Evolutionary conservation across 1,140 invertebrate genomes (phyloP), one percentile per base, ranked within the genome.

Genomic region (Cecropterus lyciades): DNA sequence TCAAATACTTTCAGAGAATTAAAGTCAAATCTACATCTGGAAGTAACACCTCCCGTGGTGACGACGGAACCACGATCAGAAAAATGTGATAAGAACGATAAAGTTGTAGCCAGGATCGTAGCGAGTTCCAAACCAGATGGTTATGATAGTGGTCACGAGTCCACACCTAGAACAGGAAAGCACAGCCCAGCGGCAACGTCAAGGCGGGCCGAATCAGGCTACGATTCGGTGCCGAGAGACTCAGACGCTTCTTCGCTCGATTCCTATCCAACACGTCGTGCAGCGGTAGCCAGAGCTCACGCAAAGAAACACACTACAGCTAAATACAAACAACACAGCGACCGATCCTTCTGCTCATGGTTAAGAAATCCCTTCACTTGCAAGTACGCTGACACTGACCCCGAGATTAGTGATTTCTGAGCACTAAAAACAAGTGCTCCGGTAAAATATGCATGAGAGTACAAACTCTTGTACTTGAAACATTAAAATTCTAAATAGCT

Each of bases 151-250:
- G 96, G 96, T 0, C 96, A 97, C 68, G 96, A 97, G 72, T 95
- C 95, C 1, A 95, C 96, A 46, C 97, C 95, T 48, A 93, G 96
- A 5, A 96, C 96, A 14, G 95, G 95, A 1, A 96, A 96, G 84
- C 94, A 96, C 68, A 96, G 95, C 63, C 94, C 95, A 0, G 95
- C 95, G 0, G 95, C 95, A 0, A 94, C 96, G 9, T 96, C 95
- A 0, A 92, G 95, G 73, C 93, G 95, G 14, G 95, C 96, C 0
- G 96, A 97, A 83, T 98, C 97, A 79, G 97, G 97, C 1, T 98
- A 98, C 81, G 97, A 98, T 77, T 98, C 96, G 77, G 96, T 98
- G 62, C 95, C 97, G 0, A 90, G 97, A 69, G 97, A 98, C 75
- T 97, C 96, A 57, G 96, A 97, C 75, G 96, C 96, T 45, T 97